Conservation (phyloP, 2,113 vertebrate species). For the Pedetes capensis region DNA sequence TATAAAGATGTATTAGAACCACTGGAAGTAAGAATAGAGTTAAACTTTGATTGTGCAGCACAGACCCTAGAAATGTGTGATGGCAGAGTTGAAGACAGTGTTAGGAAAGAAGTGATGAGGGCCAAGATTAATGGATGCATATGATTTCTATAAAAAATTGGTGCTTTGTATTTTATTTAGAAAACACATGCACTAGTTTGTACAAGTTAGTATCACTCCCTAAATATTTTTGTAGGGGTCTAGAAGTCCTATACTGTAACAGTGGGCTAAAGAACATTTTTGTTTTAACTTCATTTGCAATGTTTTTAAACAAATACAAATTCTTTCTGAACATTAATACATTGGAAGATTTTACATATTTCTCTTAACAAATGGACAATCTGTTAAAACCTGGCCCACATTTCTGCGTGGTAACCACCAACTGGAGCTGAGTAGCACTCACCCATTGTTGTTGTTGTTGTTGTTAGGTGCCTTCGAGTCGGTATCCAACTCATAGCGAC, state of each 20-base stretch:
- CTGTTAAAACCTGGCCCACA: background rate
- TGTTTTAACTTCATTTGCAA: background rate
- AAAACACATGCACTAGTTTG: background rate
- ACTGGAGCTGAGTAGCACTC: background rate
- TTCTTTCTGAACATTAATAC: background rate
- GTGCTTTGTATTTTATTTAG: slow-evolving; percentile 24
- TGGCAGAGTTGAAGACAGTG: background rate
- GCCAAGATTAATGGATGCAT: slow-evolving; percentile 3
- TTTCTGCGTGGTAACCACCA: background rate
- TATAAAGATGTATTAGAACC: too few species aligned
- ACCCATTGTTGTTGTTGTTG: too few species aligned
- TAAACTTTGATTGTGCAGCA: background rate
- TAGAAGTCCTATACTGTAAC: background rate
- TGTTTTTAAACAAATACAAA: slow-evolving; percentile 53
- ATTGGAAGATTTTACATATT: background rate
- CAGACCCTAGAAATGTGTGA: background rate
- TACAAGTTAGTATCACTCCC: background rate
- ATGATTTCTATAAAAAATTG: background rate
- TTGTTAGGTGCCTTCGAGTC: too few species aligned
- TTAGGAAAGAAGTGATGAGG: slow-evolving; percentile 24
- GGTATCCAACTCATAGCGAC: too few species aligned
- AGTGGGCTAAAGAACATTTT: background rate
- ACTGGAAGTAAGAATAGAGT: background rate
- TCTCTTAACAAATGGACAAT: background rate
- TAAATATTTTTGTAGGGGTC: background rate